Evolutionary conservation across 2,797 vertebrate species (phyloP).

Genomic region (Hoplostethus atlanticus): DNA sequence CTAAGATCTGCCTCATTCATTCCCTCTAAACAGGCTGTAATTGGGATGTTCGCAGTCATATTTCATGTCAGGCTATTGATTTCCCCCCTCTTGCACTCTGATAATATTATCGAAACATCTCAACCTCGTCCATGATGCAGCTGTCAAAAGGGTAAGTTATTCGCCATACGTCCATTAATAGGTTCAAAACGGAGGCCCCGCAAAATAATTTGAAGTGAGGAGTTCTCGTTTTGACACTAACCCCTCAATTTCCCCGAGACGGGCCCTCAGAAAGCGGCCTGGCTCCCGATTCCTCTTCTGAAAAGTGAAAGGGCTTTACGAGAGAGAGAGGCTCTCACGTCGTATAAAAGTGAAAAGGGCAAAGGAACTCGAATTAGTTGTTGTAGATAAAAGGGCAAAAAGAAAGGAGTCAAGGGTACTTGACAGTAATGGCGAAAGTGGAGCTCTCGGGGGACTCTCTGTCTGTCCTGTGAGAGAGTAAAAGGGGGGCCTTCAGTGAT

Average conservation of each 20-base stretch:
- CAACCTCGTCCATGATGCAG: constrained; percentile 91
- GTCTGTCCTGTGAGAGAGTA: constrained; percentile 83
- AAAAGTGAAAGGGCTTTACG: constrained; percentile 85
- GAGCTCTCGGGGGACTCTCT: constrained; percentile 90
- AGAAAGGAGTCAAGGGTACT: constrained; percentile 97
- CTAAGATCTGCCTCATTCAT: constrained; percentile 85
- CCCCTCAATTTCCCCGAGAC: constrained; percentile 89
- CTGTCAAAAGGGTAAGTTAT: constrained; percentile 94
- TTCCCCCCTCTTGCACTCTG: constrained; percentile 88
- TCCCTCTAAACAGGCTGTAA: constrained; percentile 89
- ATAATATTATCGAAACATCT: constrained; percentile 97
- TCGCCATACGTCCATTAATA: constrained; percentile 90
- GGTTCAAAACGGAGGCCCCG: constrained; percentile 81
- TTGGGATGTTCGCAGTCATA: constrained; percentile 96
- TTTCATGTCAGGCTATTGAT: constrained; percentile 96
- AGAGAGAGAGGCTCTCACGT: constrained; percentile 86
- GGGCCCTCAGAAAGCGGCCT: constrained; percentile 66
- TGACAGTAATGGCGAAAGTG: constrained; percentile 99
- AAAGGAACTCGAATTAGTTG: constrained; percentile 99
- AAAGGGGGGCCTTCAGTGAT: constrained; percentile 79
- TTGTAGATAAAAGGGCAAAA: constrained; percentile 99
- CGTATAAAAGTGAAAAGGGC: constrained; percentile 98
- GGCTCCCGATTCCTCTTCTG: constrained; percentile 83
- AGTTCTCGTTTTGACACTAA: constrained; percentile 96
- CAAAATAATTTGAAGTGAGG: constrained; percentile 95